A percentile compares a stretch with the other conserved stretches of the same genome.
These are phyloP conservation scores for Notodonta ziczac DNA, from an alignment of 2,888 invertebrate species.

Conservation along the genomic window DNA sequence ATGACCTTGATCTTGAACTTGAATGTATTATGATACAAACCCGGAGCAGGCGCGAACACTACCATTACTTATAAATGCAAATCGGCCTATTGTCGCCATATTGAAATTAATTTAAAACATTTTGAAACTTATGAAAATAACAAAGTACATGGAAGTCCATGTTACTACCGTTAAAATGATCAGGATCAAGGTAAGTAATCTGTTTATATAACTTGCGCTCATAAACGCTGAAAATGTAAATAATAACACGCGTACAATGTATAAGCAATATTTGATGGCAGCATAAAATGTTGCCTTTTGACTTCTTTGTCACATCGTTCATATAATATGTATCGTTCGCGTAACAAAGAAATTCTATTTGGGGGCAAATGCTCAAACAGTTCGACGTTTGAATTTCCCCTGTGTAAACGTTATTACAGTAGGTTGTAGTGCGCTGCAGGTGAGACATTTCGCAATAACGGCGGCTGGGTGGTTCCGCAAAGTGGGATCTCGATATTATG, in stretches of 20 bases:
- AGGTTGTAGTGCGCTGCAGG: slow-evolving; percentile 68
- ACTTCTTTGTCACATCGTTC: slow-evolving; percentile 74
- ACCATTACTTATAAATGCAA: slow-evolving; percentile 72
- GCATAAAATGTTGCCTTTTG: slow-evolving; percentile 58
- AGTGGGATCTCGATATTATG: slow-evolving; percentile 58
- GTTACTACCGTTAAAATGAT: slow-evolving; percentile 11
- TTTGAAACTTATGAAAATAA: slow-evolving; percentile 39
- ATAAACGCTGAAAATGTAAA: slow-evolving; percentile 4
- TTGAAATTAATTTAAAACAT: slow-evolving; percentile 73
- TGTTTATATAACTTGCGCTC: not conserved
- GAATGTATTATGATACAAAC: slow-evolving; percentile 48
- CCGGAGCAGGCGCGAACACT: slow-evolving; percentile 55
- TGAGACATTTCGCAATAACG: slow-evolving; percentile 74
- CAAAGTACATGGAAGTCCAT: too few species aligned
- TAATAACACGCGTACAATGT: slow-evolving; percentile 16
- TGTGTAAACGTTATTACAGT: slow-evolving; percentile 81
- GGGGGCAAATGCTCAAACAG: slow-evolving; percentile 78
- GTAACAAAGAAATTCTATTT: slow-evolving; percentile 80
- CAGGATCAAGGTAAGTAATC: too few species aligned
- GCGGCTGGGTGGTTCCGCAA: slow-evolving; percentile 53
- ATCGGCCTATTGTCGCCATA: slow-evolving; percentile 68
- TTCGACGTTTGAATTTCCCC: slow-evolving; percentile 82
- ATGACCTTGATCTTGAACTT: slow-evolving; percentile 39
- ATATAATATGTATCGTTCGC: slow-evolving; percentile 76
- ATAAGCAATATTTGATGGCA: slow-evolving; percentile 58